Percentiles rank a stretch among this genome's conserved stretches.
These are phyloP conservation scores for Pomacea maculata DNA, from an alignment of 1,140 invertebrate genomes.

Conservation along the genomic window DNA sequence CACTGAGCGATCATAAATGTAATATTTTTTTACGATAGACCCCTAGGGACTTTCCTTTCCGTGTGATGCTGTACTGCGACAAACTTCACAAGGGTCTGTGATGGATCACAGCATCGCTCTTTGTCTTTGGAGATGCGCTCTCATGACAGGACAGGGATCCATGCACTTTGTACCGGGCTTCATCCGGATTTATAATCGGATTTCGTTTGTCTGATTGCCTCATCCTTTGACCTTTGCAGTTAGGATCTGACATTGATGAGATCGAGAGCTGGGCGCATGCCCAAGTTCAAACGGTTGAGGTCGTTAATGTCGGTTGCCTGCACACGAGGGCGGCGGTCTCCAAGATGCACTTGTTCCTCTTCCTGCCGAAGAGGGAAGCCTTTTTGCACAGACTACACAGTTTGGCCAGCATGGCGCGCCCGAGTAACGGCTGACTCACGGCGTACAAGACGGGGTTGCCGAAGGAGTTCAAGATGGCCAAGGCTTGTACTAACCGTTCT, in stretches of 20 bases:
- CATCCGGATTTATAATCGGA: no score
- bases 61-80: no score
- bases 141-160: no score
- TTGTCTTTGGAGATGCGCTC: no score
- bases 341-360: not conserved
- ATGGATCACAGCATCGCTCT: no score
- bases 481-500: conserved; percentile 11
- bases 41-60: no score
- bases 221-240: not conserved
- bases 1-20: no score
- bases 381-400: not conserved
- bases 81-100: no score
- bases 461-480: conserved; percentile 13
- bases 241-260: not conserved
- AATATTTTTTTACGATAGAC: no score
- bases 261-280: not conserved
- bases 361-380: no score
- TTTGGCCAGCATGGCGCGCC: conserved; percentile 13
- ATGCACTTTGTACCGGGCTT: no score
- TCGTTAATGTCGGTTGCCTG: not conserved
- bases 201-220: no score
- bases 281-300: conserved; percentile 1
- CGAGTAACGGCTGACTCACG: conserved; percentile 14
- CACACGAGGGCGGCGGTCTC: not conserved
- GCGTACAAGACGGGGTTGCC: conserved; percentile 21